Percentiles rank a stretch among this genome's conserved stretches.
Evolutionary conservation across 2,797 vertebrate species (phyloP).

Genomic region (Poeciliopsis gracilis): DNA sequence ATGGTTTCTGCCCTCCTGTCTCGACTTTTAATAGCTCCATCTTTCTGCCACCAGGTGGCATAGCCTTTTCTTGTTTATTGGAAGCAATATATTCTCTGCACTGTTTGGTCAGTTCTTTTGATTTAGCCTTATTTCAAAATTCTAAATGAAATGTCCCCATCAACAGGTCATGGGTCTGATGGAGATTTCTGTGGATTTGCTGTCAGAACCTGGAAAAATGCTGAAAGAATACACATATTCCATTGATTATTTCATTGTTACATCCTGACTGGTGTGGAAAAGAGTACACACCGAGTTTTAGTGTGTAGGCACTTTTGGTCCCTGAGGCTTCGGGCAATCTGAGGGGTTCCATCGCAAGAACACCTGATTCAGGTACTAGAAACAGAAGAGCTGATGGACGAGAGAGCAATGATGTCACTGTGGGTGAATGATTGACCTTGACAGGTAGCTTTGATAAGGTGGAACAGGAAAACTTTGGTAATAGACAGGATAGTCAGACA

Average conservation of each 20-base stretch:
- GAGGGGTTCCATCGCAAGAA: not conserved
- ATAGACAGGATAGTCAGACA: no score
- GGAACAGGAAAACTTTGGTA: no score
- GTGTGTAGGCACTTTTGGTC: not conserved
- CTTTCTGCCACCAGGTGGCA: not conserved
- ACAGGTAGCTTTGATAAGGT: no score
- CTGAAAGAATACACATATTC: not conserved
- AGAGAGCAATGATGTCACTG: no score
- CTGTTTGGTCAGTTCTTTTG: not conserved
- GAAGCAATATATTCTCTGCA: not conserved
- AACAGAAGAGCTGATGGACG: no score
- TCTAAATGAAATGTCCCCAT: not conserved
- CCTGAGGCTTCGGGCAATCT: not conserved
- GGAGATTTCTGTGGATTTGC: not conserved
- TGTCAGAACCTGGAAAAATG: not conserved
- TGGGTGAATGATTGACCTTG: no score
- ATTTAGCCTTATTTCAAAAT: not conserved
- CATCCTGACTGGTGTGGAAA: not conserved
- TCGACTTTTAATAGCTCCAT: not conserved
- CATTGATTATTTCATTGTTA: not conserved
- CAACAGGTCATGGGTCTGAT: not conserved
- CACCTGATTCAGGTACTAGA: no score
- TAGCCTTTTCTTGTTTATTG: not conserved
- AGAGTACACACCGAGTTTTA: not conserved
- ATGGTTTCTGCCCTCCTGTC: not conserved